Evolutionary conservation across 1,140 invertebrate species (phyloP), one percentile per base, ranked within the genome.

Genomic region (Bombus confusus): DNA sequence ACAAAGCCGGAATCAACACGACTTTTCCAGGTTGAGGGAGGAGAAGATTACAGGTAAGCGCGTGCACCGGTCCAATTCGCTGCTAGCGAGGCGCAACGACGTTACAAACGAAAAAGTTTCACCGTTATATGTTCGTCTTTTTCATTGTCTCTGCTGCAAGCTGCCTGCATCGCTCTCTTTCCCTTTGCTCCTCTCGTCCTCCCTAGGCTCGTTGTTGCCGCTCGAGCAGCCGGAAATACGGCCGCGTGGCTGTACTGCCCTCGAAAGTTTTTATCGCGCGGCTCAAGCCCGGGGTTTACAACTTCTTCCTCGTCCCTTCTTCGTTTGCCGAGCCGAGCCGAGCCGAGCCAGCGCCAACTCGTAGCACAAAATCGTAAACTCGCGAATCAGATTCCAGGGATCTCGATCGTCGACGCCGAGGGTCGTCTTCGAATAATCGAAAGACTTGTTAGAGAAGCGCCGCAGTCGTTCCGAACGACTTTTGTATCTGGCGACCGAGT

Each of bases 241-340:
- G 85, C 73, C 82, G 73, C 43, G 66, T 34, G 77, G 85, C 82
- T 69, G 71, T 68, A 80, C 83, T 69, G 85, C 75, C 86, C 88
- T 90, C 88, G 39, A 86, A 90, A 90, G 74, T 90, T 90, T 90
- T 90, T 90, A 90, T 90, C 89, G 88, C 86, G 66, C 52, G 72
- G 88, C 86, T 90, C 89, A 90, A 90, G 88, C 87, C 57, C 83
- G 80, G 52, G 80, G 89, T 88, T 90, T 88, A 89, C 89, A 89
- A 90, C 88, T 90, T 86, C 86, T 87, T 90, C 86, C 86, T 78
- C 62, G 8, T 76, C 77, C 39, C 25, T 28, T 41, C 41, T 47
- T 76, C 76, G 43, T 76, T 57, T n/a, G 4, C 37, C 52, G n/a
- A 43, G 72, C 37, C 25, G 15, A 37, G 4, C 37, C 52, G n/a